Base-by-base conservation (phyloP, 2,113 vertebrate species). In the Coturnix japonica region DNA sequence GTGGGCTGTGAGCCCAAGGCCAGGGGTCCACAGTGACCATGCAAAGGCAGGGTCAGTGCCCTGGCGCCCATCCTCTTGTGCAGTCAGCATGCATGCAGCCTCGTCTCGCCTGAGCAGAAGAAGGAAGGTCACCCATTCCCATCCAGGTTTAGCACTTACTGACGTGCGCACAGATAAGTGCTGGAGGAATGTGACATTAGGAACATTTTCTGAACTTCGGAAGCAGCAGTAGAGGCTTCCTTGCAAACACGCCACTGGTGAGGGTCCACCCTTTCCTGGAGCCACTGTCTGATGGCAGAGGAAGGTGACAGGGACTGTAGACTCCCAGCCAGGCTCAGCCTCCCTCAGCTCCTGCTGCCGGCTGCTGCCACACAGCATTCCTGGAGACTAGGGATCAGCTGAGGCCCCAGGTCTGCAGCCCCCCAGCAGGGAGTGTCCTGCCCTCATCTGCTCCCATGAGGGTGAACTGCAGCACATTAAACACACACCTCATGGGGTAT, bases 201-300 rank as follows among this genome's bases (percentile, higher is more conserved):
- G 84, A 80, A 92, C 46, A 1, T 37, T 3, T 2, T 51, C 78
- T 61, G 60, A 84, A 81, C 73, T 87, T 75, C 51, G 92, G 95
- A 92, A 89, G 79, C 1, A 15, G 67, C 81, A 64, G 67, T 0
- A 0, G 60, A 89, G 65, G 87, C 46, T 64, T 91, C 94, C 87
- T 89, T 0, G 0, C 84, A 91, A 44, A 79, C 72, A 53, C 33
- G 53, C 0, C 2, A 35, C 26, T 28, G 63, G 25, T 0, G 17
- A 81, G 83, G 77, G 74, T 5, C 87, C 95, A 87, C 94, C 92
- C 89, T 95, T 96, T 96, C 94, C 94, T 5, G 53, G 35, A 74
- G 79, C 70, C 1, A 0, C 11, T 46, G 54, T 71, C 87, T 94
- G 81, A 69, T 75, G 73, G 57, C 74, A 93, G 35, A 73, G 84